Conservation (phyloP, 2,888 invertebrate species). For the Taphrorychus bicolor region DNA sequence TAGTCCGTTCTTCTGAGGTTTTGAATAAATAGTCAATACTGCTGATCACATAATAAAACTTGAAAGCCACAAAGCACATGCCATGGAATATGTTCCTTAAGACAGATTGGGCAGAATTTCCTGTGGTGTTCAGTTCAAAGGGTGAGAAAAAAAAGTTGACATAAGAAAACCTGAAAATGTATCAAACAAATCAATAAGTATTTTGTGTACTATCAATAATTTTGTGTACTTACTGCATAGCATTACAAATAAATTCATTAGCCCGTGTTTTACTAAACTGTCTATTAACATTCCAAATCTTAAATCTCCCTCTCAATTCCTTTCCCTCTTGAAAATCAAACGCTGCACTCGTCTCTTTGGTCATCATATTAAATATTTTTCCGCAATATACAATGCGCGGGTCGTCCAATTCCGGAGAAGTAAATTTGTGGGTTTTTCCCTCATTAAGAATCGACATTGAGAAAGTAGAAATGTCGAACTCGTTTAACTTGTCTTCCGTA, state of each 20-base stretch:
- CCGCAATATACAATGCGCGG: constrained; percentile 27
- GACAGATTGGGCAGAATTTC: constrained; percentile 14
- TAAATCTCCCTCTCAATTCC: constrained; percentile 28
- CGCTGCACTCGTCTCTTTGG: constrained; percentile 19
- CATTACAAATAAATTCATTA: constrained; percentile 15
- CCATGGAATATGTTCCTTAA: constrained; percentile 30
- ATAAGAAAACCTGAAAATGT: constrained; percentile 20
- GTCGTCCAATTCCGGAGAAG: constrained; percentile 1
- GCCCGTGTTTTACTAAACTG: constrained; percentile 4
- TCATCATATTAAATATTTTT: constrained; percentile 29
- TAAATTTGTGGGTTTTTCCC: constrained; percentile 20
- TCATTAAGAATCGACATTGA: constrained; percentile 20
- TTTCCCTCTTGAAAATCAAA: constrained; percentile 20
- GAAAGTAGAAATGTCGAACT: constrained; percentile 21
- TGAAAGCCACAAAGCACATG: constrained; percentile 32
- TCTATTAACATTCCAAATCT: constrained; percentile 27
- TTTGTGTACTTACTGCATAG: constrained; percentile 33
- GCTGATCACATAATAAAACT: constrained; percentile 16
- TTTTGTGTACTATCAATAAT: background rate
- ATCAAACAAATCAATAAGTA: background rate
- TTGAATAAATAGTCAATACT: constrained; percentile 17
- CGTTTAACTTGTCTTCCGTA: constrained; percentile 1
- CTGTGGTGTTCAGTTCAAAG: constrained; percentile 21
- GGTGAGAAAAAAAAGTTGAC: constrained; percentile 21
- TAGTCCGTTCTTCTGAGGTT: background rate